These are phyloP conservation scores for Zaprionus ghesquierei DNA, from an alignment of 1,140 invertebrate genomes.

Conservation along the genomic window DNA sequence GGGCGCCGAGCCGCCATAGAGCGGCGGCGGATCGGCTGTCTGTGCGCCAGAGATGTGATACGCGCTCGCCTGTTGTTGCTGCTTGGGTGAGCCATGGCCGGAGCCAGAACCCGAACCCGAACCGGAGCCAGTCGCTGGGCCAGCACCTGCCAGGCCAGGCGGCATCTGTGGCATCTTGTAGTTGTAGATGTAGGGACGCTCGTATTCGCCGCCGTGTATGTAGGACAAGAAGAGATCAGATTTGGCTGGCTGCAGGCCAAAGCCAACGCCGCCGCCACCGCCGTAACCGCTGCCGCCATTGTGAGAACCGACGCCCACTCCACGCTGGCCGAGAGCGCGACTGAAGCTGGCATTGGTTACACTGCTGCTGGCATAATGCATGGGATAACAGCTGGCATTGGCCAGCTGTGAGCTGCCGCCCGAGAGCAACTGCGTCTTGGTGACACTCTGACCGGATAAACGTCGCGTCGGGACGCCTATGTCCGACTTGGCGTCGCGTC, in stretches of 20 bases:
- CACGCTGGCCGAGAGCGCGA: constrained; percentile 52
- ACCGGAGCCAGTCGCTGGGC: constrained; percentile 12
- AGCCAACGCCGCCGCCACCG: constrained; percentile 18
- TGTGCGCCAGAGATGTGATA: constrained; percentile 81
- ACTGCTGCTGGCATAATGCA: constrained; percentile 64
- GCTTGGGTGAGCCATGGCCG: constrained; percentile 43
- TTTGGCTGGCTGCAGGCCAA: constrained; percentile 75
- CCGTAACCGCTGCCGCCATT: background rate
- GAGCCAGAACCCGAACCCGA: constrained; percentile 22
- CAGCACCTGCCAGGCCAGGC: constrained; percentile 4
- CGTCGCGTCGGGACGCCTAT: constrained; percentile 79
- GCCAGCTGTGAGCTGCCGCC: constrained; percentile 55
- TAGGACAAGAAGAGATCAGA: constrained; percentile 81
- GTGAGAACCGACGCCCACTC: constrained; percentile 2
- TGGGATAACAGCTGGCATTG: constrained; percentile 68
- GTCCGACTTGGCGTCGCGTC: constrained; percentile 80
- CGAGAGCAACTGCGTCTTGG: constrained; percentile 73
- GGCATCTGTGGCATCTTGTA: constrained; percentile 82
- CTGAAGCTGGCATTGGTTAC: constrained; percentile 47
- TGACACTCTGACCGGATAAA: constrained; percentile 70
- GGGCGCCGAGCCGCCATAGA: constrained; percentile 73
- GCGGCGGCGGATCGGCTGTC: constrained; percentile 75
- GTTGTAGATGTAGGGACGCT: constrained; percentile 79
- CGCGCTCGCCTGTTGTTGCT: constrained; percentile 60
- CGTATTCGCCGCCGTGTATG: constrained; percentile 73